Evolutionary conservation across 64 coral and sea anemone species (phyloP), one percentile per base, ranked within the genome.

Genomic region (Pocillopora verrucosa): DNA sequence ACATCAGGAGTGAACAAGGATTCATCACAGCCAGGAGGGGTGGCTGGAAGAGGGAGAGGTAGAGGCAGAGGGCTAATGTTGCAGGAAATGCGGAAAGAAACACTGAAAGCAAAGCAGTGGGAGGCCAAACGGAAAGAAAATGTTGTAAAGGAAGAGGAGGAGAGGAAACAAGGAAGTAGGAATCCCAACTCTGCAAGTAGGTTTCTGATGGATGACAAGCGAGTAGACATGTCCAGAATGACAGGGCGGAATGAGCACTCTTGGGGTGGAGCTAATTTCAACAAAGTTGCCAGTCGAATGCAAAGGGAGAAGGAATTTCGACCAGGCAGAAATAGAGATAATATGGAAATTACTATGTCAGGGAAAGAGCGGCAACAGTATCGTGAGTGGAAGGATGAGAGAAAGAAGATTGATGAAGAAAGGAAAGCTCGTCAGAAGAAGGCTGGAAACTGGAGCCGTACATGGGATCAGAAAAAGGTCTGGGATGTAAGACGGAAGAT

Each of bases 191-290:
- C 88, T 74, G 2, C 13, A 0, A 76, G 35, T 16, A 89, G 64
- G 34, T 97, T 97, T 76, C 76, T 97, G 13, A 63, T 36, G 34
- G 92, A 97, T 79, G 91, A 97, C 56, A 64, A 68, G 19, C 82
- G 95, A 67, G 78, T 88, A 0, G 95, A 97, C 45, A 97, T 97
- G 95, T 93, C 95, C 5, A 93, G 65, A 80, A 86, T 87, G 51
- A 57, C 63, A 12, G 87, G 95, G 61, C 79, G 95, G 68, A 89
- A 92, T 58, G 89, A 74, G 34, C 64, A 82, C 41, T 97, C 95
- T 72, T 97, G 95, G 95, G 95, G 95, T 74, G 95, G 95, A 1
- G 80, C 68, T 15, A 88, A 88, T 58, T 97, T 97, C 88, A 72
- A 88, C 36, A 85, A 93, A 20, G 95, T 91, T 36, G 86, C 72